Evolutionary conservation across 92 coral and sea anemone genomes (phyloP), one percentile per base, ranked within the genome.

Genomic region (Pocillopora meandrina): DNA sequence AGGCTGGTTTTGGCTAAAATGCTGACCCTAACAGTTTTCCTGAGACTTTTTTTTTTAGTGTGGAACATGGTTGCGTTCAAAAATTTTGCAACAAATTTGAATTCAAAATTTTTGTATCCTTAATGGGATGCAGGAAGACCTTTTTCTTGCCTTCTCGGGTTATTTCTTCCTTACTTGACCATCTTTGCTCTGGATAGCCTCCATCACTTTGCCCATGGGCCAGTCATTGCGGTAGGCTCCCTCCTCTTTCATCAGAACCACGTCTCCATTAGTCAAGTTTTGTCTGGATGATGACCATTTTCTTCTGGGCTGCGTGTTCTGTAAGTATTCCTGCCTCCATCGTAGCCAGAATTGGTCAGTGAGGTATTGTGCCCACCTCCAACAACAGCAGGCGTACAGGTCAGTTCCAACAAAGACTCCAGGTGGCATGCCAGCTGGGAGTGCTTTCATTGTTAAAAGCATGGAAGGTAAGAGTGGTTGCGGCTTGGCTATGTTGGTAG

Each of bases 291-390:
- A 84, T 76, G 35, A 15, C 89, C 85, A 85, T 36, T 71, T 81
- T 19, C 56, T 23, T 31, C 90, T 80, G 70, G 49, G 56, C 73
- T 87, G 90, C 12, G 81, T 56, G 74, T 52, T 77, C 56, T 87
- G 86, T 7, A 87, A 36, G 87, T 81, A 87, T 87, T 87, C 82
- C 17, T 75, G 72, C 70, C 86, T 75, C 90, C 90, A 87, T 71
- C 87, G 18, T 73, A 56, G 17, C 88, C 88, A 85, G 85, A 85
- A 85, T 64, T 84, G 87, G 20, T 74, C 84, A 35, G 71, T 56
- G 15, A 84, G 81, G 55, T 84, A 23, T 75, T 78, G 85, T 12
- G 23, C 85, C 6, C 77, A 57, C 34, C 74, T 86, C 90, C 90
- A 86, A 9, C 80, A 35, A 17, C 87, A 67, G 49, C 82, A 67